Conservation (phyloP, 2,888 invertebrate genomes). For the Heliconius ismenius region DNA sequence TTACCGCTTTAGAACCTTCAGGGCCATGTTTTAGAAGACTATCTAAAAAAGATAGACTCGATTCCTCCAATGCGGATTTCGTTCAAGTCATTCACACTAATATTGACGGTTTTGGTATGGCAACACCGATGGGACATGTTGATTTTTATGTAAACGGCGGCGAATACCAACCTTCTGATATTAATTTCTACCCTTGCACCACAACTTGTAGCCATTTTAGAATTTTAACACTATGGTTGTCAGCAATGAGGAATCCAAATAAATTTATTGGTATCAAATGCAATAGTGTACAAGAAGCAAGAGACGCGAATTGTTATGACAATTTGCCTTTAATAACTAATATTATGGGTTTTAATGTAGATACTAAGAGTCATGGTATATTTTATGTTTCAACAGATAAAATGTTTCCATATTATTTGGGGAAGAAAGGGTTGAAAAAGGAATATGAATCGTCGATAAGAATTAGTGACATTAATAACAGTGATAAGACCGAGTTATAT, state of each 20-base stretch:
- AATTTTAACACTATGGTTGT: slow-evolving; percentile 63
- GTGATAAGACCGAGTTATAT: slow-evolving; percentile 63
- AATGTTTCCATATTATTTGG: slow-evolving; percentile 67
- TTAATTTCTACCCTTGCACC: slow-evolving; percentile 64
- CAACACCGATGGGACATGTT: slow-evolving; percentile 69
- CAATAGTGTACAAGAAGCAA: slow-evolving; percentile 65
- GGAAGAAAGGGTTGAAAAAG: slow-evolving; percentile 60
- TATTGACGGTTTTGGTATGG: slow-evolving; percentile 77
- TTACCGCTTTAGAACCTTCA: slow-evolving; percentile 70
- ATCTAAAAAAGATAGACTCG: slow-evolving; percentile 57
- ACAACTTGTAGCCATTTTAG: slow-evolving; percentile 73
- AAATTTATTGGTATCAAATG: slow-evolving; percentile 69
- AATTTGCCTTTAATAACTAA: slow-evolving; percentile 59
- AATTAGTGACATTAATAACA: slow-evolving; percentile 63
- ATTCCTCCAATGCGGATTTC: slow-evolving; percentile 67
- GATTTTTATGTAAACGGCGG: slow-evolving; percentile 75
- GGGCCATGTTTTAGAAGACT: slow-evolving; percentile 72
- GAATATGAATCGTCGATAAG: slow-evolving; percentile 65
- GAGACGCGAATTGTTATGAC: slow-evolving; percentile 63
- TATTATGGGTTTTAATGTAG: slow-evolving; percentile 59
- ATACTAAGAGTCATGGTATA: slow-evolving; percentile 60
- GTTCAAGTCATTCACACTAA: slow-evolving; percentile 74
- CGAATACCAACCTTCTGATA: slow-evolving; percentile 71
- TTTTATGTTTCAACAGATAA: slow-evolving; percentile 68
- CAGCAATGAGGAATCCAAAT: slow-evolving; percentile 62